These are phyloP conservation scores for Plagodis pulveraria DNA, from an alignment of 2,888 invertebrate species.

Conservation along the genomic window DNA sequence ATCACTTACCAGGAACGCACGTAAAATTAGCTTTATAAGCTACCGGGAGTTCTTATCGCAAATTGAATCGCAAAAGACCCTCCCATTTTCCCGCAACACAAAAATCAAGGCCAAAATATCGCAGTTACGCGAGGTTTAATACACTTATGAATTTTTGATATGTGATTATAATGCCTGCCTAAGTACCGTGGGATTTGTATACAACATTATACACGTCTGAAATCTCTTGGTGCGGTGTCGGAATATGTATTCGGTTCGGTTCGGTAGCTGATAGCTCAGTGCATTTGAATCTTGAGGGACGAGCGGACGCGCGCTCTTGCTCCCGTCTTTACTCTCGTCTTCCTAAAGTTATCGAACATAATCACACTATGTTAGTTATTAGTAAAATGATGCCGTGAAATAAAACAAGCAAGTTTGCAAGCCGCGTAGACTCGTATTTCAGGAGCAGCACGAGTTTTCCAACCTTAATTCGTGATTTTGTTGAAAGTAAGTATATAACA, in stretches of 20 bases:
- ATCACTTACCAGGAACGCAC: constrained; percentile 26
- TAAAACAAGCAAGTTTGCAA: constrained; percentile 23
- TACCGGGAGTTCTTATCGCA: constrained; percentile 35
- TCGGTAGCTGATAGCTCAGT: constrained; percentile 47
- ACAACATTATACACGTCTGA: constrained; percentile 12
- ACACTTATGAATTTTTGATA: constrained; percentile 18
- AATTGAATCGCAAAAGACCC: constrained; percentile 43
- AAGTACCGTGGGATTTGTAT: constrained; percentile 2
- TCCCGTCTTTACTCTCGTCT: constrained; percentile 34
- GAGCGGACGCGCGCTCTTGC: constrained; percentile 51
- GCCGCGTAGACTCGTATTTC: constrained; percentile 12
- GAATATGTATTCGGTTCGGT: neutral
- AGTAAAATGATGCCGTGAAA: constrained; percentile 18
- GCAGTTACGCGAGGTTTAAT: constrained; percentile 14
- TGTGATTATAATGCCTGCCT: constrained; percentile 5
- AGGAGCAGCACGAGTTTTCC: neutral
- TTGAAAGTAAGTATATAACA: constrained; percentile 23
- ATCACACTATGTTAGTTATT: constrained; percentile 23
- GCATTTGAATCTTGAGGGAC: constrained; percentile 45
- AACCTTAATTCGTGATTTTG: constrained; percentile 6
- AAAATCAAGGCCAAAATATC: constrained; percentile 22
- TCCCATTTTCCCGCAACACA: constrained; percentile 22
- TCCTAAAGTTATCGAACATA: constrained; percentile 45
- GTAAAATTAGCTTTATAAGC: constrained; percentile 32
- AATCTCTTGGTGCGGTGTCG: neutral